Conservation (phyloP, 2,797 vertebrate species). For the Manis pentadactyla region DNA sequence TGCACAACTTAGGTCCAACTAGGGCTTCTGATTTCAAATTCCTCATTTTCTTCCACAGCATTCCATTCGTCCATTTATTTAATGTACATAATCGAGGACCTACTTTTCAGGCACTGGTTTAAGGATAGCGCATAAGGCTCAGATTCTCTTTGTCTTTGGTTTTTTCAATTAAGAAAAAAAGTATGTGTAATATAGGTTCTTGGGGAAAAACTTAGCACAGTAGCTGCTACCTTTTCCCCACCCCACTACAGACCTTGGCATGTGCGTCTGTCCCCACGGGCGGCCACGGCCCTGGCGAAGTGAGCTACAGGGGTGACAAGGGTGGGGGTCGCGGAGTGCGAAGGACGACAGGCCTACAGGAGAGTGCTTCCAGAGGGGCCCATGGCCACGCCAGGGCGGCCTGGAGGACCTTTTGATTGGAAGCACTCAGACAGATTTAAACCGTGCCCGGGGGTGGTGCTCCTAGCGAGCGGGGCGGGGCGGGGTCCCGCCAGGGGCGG, state of each 20-base stretch:
- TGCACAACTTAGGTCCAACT: not conserved
- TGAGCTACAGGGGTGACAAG: not conserved
- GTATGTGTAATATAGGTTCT: not conserved
- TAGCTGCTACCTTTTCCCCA: not conserved
- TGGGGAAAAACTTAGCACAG: not conserved
- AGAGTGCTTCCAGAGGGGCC: fast-evolving
- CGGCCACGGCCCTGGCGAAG: not conserved
- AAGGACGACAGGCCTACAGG: not conserved
- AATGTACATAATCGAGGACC: not conserved
- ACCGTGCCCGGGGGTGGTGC: fast-evolving
- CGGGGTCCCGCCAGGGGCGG: not conserved
- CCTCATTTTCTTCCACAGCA: not conserved
- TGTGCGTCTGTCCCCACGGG: not conserved
- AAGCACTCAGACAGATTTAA: not conserved
- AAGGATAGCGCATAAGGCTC: not conserved
- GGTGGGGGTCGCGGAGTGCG: not conserved
- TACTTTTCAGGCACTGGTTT: not conserved
- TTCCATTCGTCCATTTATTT: not conserved
- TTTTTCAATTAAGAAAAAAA: not conserved
- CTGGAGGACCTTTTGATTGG: fast-evolving
- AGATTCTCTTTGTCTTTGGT: not conserved
- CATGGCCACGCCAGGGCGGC: fast-evolving
- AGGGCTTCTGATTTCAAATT: not conserved
- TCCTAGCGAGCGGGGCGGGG: not conserved
- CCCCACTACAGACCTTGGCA: too few relatives aligned